These are phyloP conservation scores for Parnassius orleans DNA, from an alignment of 2,888 invertebrate genomes.

Conservation along the genomic window DNA sequence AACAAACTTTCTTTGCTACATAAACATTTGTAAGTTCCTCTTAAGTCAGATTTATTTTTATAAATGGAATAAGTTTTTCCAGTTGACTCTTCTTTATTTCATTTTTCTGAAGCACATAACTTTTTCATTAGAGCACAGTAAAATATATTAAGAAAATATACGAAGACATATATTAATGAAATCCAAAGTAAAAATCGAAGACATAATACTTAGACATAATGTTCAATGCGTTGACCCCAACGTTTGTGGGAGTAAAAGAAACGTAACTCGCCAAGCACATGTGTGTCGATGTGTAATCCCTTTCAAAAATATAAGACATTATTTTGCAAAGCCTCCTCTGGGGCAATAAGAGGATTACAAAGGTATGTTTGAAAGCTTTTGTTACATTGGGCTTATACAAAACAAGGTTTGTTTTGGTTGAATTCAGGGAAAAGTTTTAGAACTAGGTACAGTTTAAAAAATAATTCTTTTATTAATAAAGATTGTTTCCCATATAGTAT, in stretches of 20 bases:
- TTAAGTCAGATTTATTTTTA: not conserved
- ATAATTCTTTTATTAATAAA: too few species aligned
- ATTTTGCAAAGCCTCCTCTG: not conserved
- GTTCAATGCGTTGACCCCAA: too few species aligned
- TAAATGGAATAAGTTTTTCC: not conserved
- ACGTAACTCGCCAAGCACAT: too few species aligned
- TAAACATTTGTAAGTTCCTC: not conserved
- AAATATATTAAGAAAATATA: too few species aligned
- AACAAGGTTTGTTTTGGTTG: not conserved
- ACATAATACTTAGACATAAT: too few species aligned
- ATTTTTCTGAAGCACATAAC: not conserved
- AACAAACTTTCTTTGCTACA: not conserved
- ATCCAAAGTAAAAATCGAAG: too few species aligned
- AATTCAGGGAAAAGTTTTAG: too few species aligned
- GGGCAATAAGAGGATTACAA: conserved; percentile 11
- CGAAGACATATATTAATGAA: too few species aligned
- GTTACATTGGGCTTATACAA: not conserved
- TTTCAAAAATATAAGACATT: conserved; percentile 6
- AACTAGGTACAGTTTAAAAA: too few species aligned
- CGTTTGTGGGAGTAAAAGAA: too few species aligned
- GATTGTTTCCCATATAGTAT: too few species aligned
- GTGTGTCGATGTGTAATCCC: conserved; percentile 5
- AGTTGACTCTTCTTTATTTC: not conserved
- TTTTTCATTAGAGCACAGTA: too few species aligned
- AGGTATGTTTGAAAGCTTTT: conserved; percentile 2